phyloP scores from a whole-genome alignment of 1,140 invertebrate genomes.

The Bicyclus anynana region DNA sequence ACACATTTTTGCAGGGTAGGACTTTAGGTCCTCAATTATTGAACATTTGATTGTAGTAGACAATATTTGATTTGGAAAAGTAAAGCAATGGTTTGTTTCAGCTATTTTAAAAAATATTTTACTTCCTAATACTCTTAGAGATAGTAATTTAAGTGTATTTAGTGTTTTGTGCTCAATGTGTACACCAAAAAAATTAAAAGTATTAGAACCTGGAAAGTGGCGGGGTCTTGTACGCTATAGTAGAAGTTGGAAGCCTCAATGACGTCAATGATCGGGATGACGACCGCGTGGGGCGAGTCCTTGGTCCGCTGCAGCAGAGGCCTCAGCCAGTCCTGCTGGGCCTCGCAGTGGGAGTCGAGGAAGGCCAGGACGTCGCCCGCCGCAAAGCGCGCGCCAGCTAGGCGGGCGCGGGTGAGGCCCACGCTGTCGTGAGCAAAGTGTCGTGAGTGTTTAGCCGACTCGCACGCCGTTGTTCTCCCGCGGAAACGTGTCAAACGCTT shows the following conservation, averaged over 20 bases:
- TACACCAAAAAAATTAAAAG: constrained; percentile 1
- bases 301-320: constrained; percentile 91
- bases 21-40: too few relatives aligned
- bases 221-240: constrained; percentile 78
- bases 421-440: constrained; percentile 36
- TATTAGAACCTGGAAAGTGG: constrained; percentile 84
- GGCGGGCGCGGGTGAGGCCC: constrained; percentile 67
- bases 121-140: too few relatives aligned
- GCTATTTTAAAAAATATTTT: too few relatives aligned
- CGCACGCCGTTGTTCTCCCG: too few relatives aligned
- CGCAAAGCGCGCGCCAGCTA: constrained; percentile 84
- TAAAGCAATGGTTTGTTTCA: too few relatives aligned
- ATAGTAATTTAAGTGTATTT: too few relatives aligned
- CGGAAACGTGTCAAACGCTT: too few relatives aligned
- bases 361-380: constrained; percentile 91
- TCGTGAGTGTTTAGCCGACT: too few relatives aligned
- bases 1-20: too few relatives aligned
- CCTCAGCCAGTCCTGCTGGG: constrained; percentile 88
- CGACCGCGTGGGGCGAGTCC: constrained; percentile 85
- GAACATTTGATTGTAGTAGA: too few relatives aligned
- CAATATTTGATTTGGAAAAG: too few relatives aligned
- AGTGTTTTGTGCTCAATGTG: neutral
- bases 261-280: constrained; percentile 96
- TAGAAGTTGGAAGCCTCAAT: constrained; percentile 80
- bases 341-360: constrained; percentile 96